phyloP scores from a whole-genome alignment of 1,140 invertebrate genomes.

The Notospermus geniculatus region DNA sequence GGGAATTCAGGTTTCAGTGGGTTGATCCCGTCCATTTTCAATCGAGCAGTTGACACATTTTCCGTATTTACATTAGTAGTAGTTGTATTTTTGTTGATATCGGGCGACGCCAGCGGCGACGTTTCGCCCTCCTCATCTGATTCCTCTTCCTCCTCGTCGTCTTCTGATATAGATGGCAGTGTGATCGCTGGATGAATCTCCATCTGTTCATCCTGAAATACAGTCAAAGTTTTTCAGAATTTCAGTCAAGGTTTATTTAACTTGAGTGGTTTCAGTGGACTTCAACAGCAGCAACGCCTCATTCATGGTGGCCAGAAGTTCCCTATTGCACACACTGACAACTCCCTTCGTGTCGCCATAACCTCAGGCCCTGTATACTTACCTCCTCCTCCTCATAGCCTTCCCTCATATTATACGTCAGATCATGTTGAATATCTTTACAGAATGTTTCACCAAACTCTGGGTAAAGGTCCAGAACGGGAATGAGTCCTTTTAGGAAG shows the following conservation, averaged over 20 bases:
- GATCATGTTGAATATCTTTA: slow-evolving; percentile 90
- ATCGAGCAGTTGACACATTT: slow-evolving; percentile 8
- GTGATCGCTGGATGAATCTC: slow-evolving; percentile 30
- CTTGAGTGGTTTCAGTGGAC: slow-evolving; percentile 80
- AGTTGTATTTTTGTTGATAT: not conserved
- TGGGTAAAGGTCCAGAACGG: slow-evolving; percentile 85
- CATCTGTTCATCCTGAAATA: slow-evolving; percentile 26
- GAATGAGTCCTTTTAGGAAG: slow-evolving; percentile 76
- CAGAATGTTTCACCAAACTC: slow-evolving; percentile 89
- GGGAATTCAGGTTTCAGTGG: no score
- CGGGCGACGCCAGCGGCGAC: slow-evolving; percentile 7
- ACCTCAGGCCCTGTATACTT: slow-evolving; percentile 14
- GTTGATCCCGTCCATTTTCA: not conserved
- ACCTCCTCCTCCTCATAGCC: slow-evolving; percentile 58
- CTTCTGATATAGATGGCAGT: slow-evolving; percentile 45
- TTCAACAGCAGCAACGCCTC: slow-evolving; percentile 76
- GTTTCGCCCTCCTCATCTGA: slow-evolving; percentile 28
- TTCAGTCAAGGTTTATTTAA: slow-evolving; percentile 82
- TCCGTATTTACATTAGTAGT: slow-evolving; percentile 8
- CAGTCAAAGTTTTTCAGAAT: not conserved
- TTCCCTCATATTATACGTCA: slow-evolving; percentile 92
- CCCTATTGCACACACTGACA: not conserved
- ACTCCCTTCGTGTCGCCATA: not conserved
- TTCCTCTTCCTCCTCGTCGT: slow-evolving; percentile 33
- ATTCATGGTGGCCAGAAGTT: slow-evolving; percentile 59